A percentile compares a stretch with the other conserved stretches of the same genome.
Conservation (phyloP, 2,797 vertebrate genomes). For the Lepus oiostolus region DNA sequence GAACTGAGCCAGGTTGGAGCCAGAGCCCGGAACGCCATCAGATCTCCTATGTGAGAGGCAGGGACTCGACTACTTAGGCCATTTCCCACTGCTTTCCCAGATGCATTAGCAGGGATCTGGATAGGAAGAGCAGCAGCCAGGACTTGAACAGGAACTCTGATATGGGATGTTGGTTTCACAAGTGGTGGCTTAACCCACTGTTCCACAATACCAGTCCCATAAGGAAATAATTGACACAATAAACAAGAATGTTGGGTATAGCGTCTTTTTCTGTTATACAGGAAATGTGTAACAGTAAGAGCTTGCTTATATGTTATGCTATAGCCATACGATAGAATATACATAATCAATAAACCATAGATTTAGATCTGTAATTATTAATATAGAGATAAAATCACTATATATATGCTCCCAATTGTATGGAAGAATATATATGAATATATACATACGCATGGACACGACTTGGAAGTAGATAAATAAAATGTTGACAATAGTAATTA, state of each 20-base stretch:
- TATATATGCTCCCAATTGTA: no score
- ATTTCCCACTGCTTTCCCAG: no score
- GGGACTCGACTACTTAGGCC: no score
- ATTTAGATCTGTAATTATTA: neutral
- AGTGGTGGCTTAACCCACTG: no score
- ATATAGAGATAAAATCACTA: neutral
- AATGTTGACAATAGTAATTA: neutral
- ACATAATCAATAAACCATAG: neutral
- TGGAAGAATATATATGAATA: neutral
- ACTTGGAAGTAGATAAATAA: neutral
- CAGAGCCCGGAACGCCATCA: no score
- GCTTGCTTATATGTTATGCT: neutral
- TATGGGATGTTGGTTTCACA: no score
- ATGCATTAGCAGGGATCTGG: no score
- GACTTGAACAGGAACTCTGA: no score
- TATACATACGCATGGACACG: neutral
- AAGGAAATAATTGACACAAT: neutral
- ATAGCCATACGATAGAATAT: neutral
- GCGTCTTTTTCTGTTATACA: neutral
- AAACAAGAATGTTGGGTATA: neutral
- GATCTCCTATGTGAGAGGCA: no score
- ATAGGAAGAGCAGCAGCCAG: no score
- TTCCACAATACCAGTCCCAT: no score
- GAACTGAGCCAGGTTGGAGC: no score
- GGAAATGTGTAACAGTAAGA: neutral